Evolutionary conservation across 2,113 vertebrate genomes (phyloP), one percentile per base, ranked within the genome.

Genomic region (Pycnonotus jocosus): DNA sequence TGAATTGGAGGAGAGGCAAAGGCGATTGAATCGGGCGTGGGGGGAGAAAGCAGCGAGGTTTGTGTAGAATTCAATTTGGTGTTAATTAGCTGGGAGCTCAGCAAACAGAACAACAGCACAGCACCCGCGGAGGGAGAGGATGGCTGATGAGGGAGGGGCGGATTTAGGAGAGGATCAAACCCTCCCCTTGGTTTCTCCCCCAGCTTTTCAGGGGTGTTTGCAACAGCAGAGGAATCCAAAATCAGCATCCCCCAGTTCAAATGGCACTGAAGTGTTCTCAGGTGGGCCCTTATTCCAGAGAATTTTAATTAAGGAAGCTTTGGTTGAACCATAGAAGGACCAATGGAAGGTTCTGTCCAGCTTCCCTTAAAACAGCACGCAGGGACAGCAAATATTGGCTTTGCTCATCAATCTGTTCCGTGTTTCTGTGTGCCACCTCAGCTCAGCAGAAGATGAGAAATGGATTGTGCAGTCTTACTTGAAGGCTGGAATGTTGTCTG

Each of bases 301-400:
- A 8, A 50, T 53, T 58, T 65, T 44, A 45, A 15, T 30, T 69
- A 12, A n/a, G 50, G 27, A 37, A 22, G 35, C 19, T 92, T 57
- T 83, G n/a, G 2, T 4, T 57, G 50, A 25, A 8, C 21, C 21
- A 6, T 2, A 7, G 76, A 40, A 77, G 45, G 35, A 47, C 13
- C 15, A 50, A 1, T 0, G 0, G 11, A 5, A 3, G 10, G 11
- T 61, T 83, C 72, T 56, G n/a, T 19, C 8, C 27, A 57, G 9
- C 15, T 92, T 51, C 61, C 57, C 40, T 53, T 53, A 2, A 50
- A 54, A 50, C 28, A 8, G 9, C 18, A 3, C 0, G 0, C 23
- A 22, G 42, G n/a, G 45, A 61, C 35, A 77, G 28, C 31, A 17
- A 56, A 28, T 13, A 9, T 80, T 68, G 28, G 8, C 16, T 87